Conservation (phyloP, 2,888 invertebrate species). For the Dasysyrphus albostriatus region DNA sequence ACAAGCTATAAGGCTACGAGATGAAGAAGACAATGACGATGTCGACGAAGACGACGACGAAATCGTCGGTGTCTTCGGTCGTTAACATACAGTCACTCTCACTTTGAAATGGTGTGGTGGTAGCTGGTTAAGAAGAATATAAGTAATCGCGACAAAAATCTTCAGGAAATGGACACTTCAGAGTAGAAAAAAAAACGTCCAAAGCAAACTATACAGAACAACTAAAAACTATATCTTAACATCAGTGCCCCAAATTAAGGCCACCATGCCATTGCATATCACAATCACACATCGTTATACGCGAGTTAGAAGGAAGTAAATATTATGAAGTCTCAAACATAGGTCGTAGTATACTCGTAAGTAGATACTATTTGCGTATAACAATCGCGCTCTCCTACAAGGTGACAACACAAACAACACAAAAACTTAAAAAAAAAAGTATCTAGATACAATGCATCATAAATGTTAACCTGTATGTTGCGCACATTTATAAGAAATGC, state of each 20-base stretch:
- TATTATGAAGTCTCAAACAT: neutral
- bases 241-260: constrained; percentile 62
- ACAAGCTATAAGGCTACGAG: neutral
- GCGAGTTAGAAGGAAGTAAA: constrained; percentile 36
- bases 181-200: constrained; percentile 6
- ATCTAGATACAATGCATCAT: constrained; percentile 73
- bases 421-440: constrained; percentile 34
- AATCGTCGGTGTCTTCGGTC: constrained; percentile 1
- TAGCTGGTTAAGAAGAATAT: constrained; percentile 64
- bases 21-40: constrained; percentile 2
- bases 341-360: neutral
- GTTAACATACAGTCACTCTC: constrained; percentile 46
- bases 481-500: constrained; percentile 74
- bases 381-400: constrained; percentile 58
- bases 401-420: constrained; percentile 52
- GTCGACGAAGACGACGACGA: neutral
- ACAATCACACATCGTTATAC: constrained; percentile 37
- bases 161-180: constrained; percentile 71
- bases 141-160: constrained; percentile 63
- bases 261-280: constrained; percentile 64
- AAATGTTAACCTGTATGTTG: constrained; percentile 76
- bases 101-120: constrained; percentile 25
- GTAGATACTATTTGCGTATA: constrained; percentile 36
- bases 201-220: constrained; percentile 16
- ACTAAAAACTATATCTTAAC: constrained; percentile 30